These are phyloP conservation scores for Lithophane leautieri DNA, from an alignment of 2,888 invertebrate species.

Conservation along the genomic window DNA sequence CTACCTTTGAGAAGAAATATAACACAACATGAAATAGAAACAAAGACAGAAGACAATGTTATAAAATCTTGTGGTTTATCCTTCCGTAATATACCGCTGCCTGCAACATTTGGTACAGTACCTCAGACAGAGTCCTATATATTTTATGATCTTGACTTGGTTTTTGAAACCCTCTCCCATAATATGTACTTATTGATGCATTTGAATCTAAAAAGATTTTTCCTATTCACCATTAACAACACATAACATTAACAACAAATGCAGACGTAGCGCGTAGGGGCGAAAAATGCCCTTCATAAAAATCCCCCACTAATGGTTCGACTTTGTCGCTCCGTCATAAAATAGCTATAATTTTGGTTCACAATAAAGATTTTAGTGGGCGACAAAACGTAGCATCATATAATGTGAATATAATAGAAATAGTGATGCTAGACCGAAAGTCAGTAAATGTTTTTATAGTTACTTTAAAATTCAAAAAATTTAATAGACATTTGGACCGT, in stretches of 20 bases:
- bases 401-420: constrained; percentile 49
- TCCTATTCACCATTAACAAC: constrained; percentile 6
- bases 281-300: constrained; percentile 53
- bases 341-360: constrained; percentile 49
- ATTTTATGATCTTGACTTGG: neutral
- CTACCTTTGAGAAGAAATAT: constrained; percentile 22
- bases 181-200: neutral
- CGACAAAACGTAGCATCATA: constrained; percentile 46
- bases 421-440: constrained; percentile 19
- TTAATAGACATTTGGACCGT: constrained; percentile 6
- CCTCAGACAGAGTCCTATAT: neutral
- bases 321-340: constrained; percentile 43
- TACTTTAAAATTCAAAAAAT: constrained; percentile 24
- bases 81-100: neutral
- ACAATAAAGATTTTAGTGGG: constrained; percentile 55
- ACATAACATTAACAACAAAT: constrained; percentile 25
- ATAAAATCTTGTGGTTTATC: neutral
- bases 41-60: constrained; percentile 18
- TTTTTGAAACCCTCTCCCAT: neutral
- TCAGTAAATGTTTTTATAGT: constrained; percentile 48
- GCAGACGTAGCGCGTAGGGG: constrained; percentile 31
- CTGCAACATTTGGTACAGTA: neutral
- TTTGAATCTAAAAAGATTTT: constrained; percentile 15
- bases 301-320: constrained; percentile 53
- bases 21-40: neutral